Evolutionary conservation across 1,140 invertebrate species (phyloP).

Genomic region (Saccostrea echinata): DNA sequence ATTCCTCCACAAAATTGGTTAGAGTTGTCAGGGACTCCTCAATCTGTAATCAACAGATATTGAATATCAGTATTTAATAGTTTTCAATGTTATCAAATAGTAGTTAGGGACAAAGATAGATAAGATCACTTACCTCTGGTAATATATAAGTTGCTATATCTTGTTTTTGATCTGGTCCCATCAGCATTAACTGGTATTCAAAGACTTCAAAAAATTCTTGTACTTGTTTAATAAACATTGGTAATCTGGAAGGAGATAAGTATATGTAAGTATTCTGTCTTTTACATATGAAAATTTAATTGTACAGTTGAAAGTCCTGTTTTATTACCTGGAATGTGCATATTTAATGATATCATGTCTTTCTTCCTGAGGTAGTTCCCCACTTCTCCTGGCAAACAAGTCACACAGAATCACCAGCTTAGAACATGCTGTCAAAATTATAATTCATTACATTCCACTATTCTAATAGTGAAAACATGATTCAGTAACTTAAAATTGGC

Average conservation of each 20-base stretch:
- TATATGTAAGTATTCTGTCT: neutral
- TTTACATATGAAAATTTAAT: neutral
- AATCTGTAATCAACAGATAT: constrained; percentile 75
- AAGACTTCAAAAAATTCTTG: constrained; percentile 83
- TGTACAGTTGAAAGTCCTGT: neutral
- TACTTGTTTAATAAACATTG: constrained; percentile 84
- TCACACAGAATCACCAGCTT: constrained; percentile 85
- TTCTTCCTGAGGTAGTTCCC: constrained; percentile 82
- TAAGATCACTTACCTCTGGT: constrained; percentile 81
- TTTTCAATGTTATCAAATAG: neutral
- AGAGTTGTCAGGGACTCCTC: constrained; percentile 82
- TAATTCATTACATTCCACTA: neutral
- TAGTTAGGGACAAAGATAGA: neutral
- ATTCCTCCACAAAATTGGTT: constrained; percentile 81
- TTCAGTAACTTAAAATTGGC: no score
- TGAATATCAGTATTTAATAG: neutral
- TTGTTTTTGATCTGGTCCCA: constrained; percentile 82
- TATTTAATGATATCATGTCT: constrained; percentile 85
- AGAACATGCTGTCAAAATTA: constrained; percentile 72
- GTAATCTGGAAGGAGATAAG: constrained; percentile 77
- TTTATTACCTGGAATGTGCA: constrained; percentile 82
- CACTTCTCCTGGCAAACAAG: constrained; percentile 83
- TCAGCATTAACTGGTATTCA: constrained; percentile 82
- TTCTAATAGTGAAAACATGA: no score
- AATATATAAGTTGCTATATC: constrained; percentile 85